Conservation (phyloP, 2,797 vertebrate species). For the Hyperoplus immaculatus region DNA sequence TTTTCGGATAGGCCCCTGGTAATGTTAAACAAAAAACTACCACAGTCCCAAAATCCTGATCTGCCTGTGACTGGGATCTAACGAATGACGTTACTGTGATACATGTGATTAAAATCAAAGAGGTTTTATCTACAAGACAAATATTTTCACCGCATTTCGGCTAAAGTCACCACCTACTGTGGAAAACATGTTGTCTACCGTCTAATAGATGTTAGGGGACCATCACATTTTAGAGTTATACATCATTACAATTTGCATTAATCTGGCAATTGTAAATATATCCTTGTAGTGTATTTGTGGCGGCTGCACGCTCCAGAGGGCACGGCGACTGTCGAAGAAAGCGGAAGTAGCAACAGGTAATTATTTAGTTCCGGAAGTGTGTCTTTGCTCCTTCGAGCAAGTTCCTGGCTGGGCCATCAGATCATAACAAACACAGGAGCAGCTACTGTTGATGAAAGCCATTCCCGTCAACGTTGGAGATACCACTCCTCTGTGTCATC, state of each 20-base stretch:
- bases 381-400: conserved; percentile 13
- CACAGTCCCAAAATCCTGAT: too few relatives aligned
- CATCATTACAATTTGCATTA: not conserved
- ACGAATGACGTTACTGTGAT: not conserved
- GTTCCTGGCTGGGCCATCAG: conserved; percentile 43
- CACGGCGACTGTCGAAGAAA: conserved; percentile 24
- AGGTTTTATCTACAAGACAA: conserved; percentile 28
- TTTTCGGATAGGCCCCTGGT: too few relatives aligned
- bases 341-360: conserved; percentile 37
- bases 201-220: rapidly evolving
- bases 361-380: conserved; percentile 20
- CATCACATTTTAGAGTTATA: rapidly evolving
- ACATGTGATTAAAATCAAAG: conserved; percentile 59
- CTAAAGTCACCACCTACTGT: not conserved
- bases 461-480: too few relatives aligned
- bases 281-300: rapidly evolving
- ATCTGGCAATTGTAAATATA: not conserved
- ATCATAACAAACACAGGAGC: conserved; percentile 58
- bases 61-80: not conserved
- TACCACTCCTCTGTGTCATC: not conserved
- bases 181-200: rapidly evolving
- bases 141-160: not conserved
- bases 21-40: too few relatives aligned
- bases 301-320: not conserved
- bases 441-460: conserved; percentile 1